Percentiles rank a stretch among this genome's conserved stretches.
Conservation (phyloP, 2,797 vertebrate genomes). For the Psittacula echo region DNA sequence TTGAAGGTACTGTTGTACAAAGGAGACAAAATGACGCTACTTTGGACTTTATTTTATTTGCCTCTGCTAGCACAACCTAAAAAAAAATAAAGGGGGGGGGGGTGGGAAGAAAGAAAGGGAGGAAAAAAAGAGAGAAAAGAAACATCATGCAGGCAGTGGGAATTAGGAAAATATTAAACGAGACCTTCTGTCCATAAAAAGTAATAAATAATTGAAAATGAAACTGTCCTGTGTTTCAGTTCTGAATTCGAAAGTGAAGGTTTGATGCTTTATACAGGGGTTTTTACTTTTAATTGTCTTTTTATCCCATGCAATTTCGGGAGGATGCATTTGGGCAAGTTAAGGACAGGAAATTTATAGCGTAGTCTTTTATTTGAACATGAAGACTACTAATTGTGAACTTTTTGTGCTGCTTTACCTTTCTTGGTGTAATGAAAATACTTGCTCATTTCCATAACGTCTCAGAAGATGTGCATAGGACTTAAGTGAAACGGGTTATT, state of each 20-base stretch:
- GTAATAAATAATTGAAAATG: conserved; percentile 74
- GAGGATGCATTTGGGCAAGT: conserved; percentile 74
- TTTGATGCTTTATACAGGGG: conserved; percentile 70
- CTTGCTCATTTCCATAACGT: conserved; percentile 57
- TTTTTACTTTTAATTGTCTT: conserved; percentile 55
- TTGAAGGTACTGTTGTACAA: conserved; percentile 80
- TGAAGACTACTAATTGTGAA: conserved; percentile 69
- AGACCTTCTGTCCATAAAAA: conserved; percentile 68
- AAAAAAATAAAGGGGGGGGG: neutral
- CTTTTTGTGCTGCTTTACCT: conserved; percentile 72
- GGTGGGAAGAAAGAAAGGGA: neutral
- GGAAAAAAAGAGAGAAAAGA: neutral
- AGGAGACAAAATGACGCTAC: conserved; percentile 72
- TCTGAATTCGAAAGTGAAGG: conserved; percentile 74
- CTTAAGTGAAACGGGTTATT: conserved; percentile 79
- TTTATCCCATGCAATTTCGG: conserved; percentile 51
- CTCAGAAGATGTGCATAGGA: conserved; percentile 75
- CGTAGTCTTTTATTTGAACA: conserved; percentile 65
- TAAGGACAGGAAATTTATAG: conserved; percentile 64
- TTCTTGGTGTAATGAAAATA: conserved; percentile 68
- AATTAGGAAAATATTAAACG: conserved; percentile 61
- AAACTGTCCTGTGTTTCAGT: conserved; percentile 73
- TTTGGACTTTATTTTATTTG: conserved; percentile 80
- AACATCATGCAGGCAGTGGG: conserved; percentile 59
- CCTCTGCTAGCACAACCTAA: conserved; percentile 78